Percentiles rank a stretch among this genome's conserved stretches.
These are phyloP conservation scores for Leucozona laternaria DNA, from an alignment of 2,888 invertebrate genomes.

Conservation along the genomic window DNA sequence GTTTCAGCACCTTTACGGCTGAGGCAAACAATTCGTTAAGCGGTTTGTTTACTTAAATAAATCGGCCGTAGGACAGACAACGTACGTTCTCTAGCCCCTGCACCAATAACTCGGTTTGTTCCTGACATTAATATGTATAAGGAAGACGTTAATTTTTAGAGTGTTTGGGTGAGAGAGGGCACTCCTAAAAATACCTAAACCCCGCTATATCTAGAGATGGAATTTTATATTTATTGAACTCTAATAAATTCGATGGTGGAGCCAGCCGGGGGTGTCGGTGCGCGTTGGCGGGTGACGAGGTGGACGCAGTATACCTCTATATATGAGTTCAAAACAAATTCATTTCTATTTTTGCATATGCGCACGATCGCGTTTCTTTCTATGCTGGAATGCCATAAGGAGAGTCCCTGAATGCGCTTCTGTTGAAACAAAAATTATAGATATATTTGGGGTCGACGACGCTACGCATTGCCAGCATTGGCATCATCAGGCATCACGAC, in stretches of 20 bases:
- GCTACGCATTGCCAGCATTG: not conserved
- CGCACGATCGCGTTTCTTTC: conserved; percentile 57
- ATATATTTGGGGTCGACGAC: conserved; percentile 56
- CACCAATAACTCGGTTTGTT: conserved; percentile 45
- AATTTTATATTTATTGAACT: conserved; percentile 74
- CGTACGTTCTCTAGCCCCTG: conserved; percentile 37
- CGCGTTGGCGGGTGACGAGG: not conserved
- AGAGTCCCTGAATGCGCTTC: conserved; percentile 27
- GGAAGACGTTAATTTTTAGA: conserved; percentile 56
- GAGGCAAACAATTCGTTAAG: conserved; percentile 55
- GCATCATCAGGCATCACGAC: conserved; percentile 41
- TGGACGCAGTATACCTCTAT: not conserved
- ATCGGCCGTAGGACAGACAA: conserved; percentile 61
- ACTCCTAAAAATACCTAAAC: conserved; percentile 57
- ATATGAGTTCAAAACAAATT: conserved; percentile 63
- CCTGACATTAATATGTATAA: conserved; percentile 58
- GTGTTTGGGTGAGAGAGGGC: conserved; percentile 19
- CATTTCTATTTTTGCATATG: conserved; percentile 74
- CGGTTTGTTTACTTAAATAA: conserved; percentile 75
- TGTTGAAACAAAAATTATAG: conserved; percentile 22
- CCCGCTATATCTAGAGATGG: conserved; percentile 30
- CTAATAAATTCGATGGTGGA: conserved; percentile 29
- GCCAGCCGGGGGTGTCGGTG: not conserved
- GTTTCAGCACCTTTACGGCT: conserved; percentile 51
- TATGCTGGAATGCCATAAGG: conserved; percentile 35